A percentile compares a stretch with the other conserved stretches of the same genome.
Conservation (phyloP, 2,797 vertebrate genomes). For the Eulemur albifrons region DNA sequence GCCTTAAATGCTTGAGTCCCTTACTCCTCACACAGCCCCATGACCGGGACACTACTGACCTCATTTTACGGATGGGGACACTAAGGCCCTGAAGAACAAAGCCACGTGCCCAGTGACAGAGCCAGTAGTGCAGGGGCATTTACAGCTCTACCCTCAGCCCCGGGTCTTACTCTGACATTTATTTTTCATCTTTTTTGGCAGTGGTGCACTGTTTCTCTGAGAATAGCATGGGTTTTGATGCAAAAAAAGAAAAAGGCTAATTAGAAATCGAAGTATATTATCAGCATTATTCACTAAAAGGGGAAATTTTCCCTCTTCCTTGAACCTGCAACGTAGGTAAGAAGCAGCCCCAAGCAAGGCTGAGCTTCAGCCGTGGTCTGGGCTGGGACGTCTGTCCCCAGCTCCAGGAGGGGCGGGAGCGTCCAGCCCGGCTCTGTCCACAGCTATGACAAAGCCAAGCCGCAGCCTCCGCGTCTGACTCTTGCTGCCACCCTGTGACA, state of each 20-base stretch:
- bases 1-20: not conserved
- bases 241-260: not conserved
- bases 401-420: not conserved
- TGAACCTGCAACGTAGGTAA: not conserved
- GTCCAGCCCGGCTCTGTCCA: not conserved
- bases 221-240: not conserved
- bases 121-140: not conserved
- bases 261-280: conserved; percentile 28
- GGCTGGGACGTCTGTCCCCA: not conserved
- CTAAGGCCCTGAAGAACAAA: not conserved
- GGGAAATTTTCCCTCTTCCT: not conserved
- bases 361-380: not conserved
- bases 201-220: not conserved
- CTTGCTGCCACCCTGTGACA: conserved; percentile 89
- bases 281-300: not conserved
- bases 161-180: not conserved
- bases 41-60: not conserved
- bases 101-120: not conserved
- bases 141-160: not conserved
- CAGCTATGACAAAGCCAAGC: not conserved
- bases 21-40: not conserved
- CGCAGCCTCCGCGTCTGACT: conserved; percentile 77
- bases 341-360: not conserved
- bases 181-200: not conserved
- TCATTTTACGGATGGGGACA: conserved; percentile 31